These are phyloP conservation scores for Melospiza georgiana DNA, from an alignment of 2,113 vertebrate genomes.

Conservation along the genomic window DNA sequence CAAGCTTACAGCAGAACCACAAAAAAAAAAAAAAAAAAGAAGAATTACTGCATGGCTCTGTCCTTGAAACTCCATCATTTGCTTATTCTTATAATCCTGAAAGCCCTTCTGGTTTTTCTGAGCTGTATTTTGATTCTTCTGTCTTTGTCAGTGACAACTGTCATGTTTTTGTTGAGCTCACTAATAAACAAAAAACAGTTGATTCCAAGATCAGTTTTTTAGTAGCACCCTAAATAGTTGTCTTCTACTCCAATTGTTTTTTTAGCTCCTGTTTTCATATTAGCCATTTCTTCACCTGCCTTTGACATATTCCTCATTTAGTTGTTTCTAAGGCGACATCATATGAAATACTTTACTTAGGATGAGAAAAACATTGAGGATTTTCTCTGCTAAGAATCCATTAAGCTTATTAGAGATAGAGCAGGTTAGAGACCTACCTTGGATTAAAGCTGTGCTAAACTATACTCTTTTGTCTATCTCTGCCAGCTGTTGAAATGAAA, in stretches of 20 bases:
- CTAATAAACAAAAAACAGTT: background rate
- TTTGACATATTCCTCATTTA: background rate
- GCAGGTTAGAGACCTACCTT: background rate
- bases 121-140: background rate
- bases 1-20: background rate
- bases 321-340: background rate
- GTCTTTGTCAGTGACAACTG: background rate
- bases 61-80: background rate
- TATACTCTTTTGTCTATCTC: background rate
- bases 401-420: background rate
- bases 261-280: background rate
- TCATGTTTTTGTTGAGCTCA: background rate
- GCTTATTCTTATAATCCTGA: background rate
- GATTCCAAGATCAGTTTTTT: background rate
- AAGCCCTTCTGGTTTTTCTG: background rate
- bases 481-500: background rate
- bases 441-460: background rate
- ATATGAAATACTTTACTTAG: background rate
- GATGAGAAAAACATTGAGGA: background rate
- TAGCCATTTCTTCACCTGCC: background rate
- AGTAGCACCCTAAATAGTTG: background rate
- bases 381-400: background rate
- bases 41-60: background rate
- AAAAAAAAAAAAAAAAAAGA: background rate
- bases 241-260: background rate